Evolutionary conservation across 2,797 vertebrate species (phyloP), one percentile per base, ranked within the genome.

Genomic region (Sebastes itinus): DNA sequence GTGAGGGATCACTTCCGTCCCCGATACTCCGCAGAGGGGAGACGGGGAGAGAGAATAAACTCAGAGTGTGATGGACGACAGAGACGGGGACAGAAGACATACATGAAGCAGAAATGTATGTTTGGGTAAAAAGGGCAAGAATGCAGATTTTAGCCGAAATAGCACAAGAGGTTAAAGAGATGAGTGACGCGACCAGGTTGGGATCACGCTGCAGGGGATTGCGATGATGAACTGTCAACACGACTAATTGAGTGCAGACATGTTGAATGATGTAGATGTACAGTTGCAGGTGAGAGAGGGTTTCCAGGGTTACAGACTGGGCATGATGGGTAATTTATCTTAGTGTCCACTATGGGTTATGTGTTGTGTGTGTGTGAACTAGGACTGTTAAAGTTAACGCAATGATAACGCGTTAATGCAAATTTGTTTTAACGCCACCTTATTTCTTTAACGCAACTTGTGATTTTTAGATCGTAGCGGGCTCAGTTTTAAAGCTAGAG

Each of bases 1-100:
- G 87, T 85, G 86, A 94, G 84, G 83, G 88, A 95, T 92, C 84
- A 92, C 92, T 93, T 94, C 93, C 87, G 84, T 90, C 92, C 89
- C 85, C 25, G 28, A 69, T 80, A 65, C 80, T 83, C 86, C 35
- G 61, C 42, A 71, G 77, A 82, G 65, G 42, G 72, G 78, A 75
- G 68, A 72, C 11, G 49, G 63, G 61, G 52, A 28, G 28, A 33
- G 74, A 35, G 74, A 20, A 35, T 4, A 66, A 80, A 78, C 72
- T 25, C 60, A 14, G 42, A 49, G 42, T 49, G 42, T 49, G 42
- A 49, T 49, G 62, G 72, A 78, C n/a, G 16, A 78, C 32, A 27
- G 62, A 65, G 66, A 72, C 4, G 7, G 66, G 49, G 38, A 52
- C 3, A 55, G 18, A 65, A 46, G 72, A 63, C 54, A 30, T 10